Percentiles rank a stretch among this genome's conserved stretches.
phyloP scores from a whole-genome alignment of 2,113 vertebrate genomes.

The Lagenorhynchus albirostris region DNA sequence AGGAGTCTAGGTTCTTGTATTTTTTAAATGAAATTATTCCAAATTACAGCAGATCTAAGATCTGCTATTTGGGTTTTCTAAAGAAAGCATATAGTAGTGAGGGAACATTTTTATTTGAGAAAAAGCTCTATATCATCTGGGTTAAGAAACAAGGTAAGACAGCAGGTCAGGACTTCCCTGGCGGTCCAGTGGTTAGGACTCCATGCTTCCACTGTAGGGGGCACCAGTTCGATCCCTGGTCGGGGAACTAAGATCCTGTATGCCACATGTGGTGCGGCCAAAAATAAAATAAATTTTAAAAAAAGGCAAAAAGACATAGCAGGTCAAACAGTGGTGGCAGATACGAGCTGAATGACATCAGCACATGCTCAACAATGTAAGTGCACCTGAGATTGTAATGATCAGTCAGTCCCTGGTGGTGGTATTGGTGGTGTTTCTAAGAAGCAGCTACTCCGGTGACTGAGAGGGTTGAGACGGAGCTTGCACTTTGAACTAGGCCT shows the following conservation, averaged over 20 bases:
- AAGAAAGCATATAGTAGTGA: background rate
- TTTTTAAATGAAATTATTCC: background rate
- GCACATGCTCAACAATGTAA: background rate
- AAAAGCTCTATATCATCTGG: background rate
- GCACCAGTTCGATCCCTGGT: too few species aligned
- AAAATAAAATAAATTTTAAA: too few species aligned
- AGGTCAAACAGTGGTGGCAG: background rate
- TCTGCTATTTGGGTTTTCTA: background rate
- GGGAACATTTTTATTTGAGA: background rate
- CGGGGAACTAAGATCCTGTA: too few species aligned
- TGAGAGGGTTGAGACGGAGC: background rate
- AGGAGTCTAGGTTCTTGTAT: background rate
- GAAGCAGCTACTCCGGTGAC: background rate
- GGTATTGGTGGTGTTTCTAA: background rate
- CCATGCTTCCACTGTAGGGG: too few species aligned
- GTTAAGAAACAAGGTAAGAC: background rate
- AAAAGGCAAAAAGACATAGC: background rate
- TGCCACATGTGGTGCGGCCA: accelerated
- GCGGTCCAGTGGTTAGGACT: too few species aligned
- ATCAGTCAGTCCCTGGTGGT: background rate
- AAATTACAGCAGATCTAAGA: background rate
- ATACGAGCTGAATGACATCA: background rate
- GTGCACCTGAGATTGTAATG: background rate
- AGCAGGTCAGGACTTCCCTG: background rate
- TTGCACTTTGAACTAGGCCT: background rate